Evolutionary conservation across 2,113 vertebrate species (phyloP).

Genomic region (Corythoichthys haematopterus): DNA sequence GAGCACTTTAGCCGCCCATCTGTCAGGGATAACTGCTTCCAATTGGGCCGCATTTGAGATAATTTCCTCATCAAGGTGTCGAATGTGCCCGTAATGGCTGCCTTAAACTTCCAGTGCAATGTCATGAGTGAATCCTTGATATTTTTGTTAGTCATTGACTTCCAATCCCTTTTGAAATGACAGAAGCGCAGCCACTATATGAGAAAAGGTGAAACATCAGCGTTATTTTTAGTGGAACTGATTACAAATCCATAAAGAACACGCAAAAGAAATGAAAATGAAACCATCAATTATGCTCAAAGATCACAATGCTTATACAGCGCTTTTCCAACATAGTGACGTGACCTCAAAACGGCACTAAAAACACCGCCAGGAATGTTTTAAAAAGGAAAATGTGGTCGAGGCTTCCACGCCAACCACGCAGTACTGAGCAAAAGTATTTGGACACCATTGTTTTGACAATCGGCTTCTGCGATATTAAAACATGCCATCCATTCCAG

Average conservation of each 20-base stretch:
- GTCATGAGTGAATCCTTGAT: too few relatives aligned
- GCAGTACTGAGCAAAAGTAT: slow-evolving; percentile 1
- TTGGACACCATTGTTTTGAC: slow-evolving; percentile 3
- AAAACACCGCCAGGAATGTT: slow-evolving; percentile 33
- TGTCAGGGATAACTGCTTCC: too few relatives aligned
- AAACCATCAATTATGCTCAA: slow-evolving; percentile 38
- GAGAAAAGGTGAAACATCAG: background rate
- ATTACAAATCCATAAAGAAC: background rate
- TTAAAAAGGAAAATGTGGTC: slow-evolving; percentile 22
- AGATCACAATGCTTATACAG: slow-evolving; percentile 28
- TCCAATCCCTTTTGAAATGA: too few relatives aligned
- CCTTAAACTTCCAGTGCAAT: too few relatives aligned
- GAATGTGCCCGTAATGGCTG: too few relatives aligned
- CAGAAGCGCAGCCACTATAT: too few relatives aligned
- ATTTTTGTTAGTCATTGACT: too few relatives aligned
- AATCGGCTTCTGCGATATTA: slow-evolving; percentile 22
- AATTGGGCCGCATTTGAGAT: too few relatives aligned
- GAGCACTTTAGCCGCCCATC: too few relatives aligned
- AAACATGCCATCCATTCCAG: slow-evolving; percentile 9
- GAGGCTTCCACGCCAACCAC: slow-evolving; percentile 37
- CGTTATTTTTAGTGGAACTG: background rate
- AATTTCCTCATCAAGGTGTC: too few relatives aligned
- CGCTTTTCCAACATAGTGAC: slow-evolving; percentile 15
- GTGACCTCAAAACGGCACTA: slow-evolving; percentile 28
- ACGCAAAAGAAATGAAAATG: background rate